Evolutionary conservation across 2,113 vertebrate genomes (phyloP).

Genomic region (Rafetus swinhoei): DNA sequence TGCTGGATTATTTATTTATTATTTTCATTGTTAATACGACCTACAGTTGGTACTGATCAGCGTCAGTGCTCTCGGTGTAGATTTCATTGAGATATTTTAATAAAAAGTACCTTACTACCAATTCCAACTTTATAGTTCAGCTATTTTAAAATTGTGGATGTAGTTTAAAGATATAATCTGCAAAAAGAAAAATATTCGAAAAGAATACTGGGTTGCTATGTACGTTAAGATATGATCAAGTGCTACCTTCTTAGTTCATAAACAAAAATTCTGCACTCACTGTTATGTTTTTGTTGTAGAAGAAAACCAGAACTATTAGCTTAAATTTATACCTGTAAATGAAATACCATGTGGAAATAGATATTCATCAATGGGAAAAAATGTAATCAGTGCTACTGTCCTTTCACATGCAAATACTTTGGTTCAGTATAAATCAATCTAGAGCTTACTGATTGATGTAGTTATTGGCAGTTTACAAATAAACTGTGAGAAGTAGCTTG

Average conservation of each 20-base stretch:
- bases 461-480: neutral
- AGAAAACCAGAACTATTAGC: conserved; percentile 36
- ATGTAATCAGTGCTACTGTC: neutral
- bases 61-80: neutral
- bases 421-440: neutral
- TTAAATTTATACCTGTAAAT: conserved; percentile 21
- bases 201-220: conserved; percentile 18
- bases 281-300: conserved; percentile 27
- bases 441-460: neutral
- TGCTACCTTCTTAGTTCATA: conserved; percentile 44
- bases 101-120: neutral
- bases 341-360: conserved; percentile 13
- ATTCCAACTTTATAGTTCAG: conserved; percentile 40
- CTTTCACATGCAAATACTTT: neutral
- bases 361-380: conserved; percentile 37
- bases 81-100: conserved; percentile 14
- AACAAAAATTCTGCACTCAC: conserved; percentile 4
- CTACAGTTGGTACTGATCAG: neutral
- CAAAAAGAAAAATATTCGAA: conserved; percentile 30
- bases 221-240: conserved; percentile 38
- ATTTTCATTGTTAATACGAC: neutral
- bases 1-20: neutral
- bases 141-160: conserved; percentile 29
- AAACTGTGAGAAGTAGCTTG: neutral
- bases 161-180: conserved; percentile 39